Conservation (phyloP, 2,113 vertebrate species). For the Grammomys dolichurus region DNA sequence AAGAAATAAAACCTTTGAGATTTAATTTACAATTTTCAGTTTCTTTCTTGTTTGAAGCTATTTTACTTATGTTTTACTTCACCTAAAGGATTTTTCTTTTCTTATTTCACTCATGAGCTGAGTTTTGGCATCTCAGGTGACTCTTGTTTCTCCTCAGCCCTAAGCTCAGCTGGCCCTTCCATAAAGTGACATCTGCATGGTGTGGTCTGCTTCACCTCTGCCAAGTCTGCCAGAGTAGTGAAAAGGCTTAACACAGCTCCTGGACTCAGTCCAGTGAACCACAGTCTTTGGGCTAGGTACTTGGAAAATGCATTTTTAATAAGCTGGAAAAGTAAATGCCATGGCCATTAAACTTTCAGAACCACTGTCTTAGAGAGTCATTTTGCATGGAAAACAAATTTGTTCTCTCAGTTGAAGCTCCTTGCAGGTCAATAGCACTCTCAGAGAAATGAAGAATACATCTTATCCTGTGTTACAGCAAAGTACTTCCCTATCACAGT, state of each 20-base stretch:
- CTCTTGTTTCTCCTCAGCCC: neutral
- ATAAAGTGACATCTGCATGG: neutral
- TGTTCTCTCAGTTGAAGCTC: conserved; percentile 3
- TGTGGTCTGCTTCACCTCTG: neutral
- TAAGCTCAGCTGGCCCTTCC: neutral
- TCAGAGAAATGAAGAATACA: conserved; percentile 27
- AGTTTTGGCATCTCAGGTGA: neutral
- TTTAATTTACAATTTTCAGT: neutral
- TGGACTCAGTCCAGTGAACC: neutral
- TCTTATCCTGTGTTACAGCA: neutral
- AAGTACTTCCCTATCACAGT: neutral
- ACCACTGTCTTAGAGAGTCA: neutral
- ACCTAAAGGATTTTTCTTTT: neutral
- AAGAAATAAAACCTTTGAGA: neutral
- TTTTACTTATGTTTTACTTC: neutral
- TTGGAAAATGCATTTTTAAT: conserved; percentile 66
- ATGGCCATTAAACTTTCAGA: conserved; percentile 58
- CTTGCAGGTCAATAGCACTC: conserved; percentile 13
- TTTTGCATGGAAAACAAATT: conserved; percentile 50
- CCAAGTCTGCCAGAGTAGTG: no score
- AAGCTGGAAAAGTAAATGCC: conserved; percentile 47
- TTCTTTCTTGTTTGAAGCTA: neutral
- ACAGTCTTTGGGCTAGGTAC: neutral
- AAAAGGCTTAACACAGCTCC: neutral
- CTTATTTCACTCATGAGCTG: neutral